Conservation (phyloP, 1,140 invertebrate genomes). For the Procambarus virginalis region DNA sequence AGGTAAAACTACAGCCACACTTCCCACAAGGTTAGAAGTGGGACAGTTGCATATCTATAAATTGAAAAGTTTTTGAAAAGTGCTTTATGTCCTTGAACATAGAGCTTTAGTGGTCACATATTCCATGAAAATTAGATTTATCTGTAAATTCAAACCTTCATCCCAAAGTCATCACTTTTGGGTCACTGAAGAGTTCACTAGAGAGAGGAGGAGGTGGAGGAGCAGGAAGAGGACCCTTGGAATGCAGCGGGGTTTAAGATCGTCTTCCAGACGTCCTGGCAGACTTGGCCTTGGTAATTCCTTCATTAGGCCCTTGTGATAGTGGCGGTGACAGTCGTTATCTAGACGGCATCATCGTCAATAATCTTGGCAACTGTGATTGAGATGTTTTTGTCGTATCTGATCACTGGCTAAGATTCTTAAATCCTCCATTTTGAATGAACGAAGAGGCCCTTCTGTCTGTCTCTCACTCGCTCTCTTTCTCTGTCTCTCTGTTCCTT, state of each 20-base stretch:
- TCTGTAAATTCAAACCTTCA: not conserved
- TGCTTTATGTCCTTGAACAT: not conserved
- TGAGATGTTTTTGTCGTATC: no score
- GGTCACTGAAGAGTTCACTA: not conserved
- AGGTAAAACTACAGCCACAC: not conserved
- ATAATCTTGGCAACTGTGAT: no score
- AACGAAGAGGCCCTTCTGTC: constrained; percentile 10
- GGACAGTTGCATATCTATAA: not conserved
- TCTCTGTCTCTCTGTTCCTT: not conserved
- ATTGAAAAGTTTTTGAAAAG: not conserved
- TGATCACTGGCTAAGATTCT: not conserved
- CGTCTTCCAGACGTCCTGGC: no score
- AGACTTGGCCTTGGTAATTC: no score
- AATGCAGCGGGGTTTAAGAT: no score
- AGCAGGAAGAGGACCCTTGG: no score
- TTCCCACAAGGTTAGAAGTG: not conserved
- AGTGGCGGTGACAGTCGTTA: no score
- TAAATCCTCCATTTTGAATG: not conserved
- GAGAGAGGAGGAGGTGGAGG: not conserved
- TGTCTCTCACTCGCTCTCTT: not conserved
- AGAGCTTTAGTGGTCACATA: not conserved
- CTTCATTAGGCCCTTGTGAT: no score
- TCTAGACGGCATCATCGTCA: no score
- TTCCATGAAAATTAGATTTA: not conserved
- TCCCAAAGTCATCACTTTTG: not conserved